Evolutionary conservation across 2,888 invertebrate genomes (phyloP).

Genomic region (Spilosoma lubricipeda): DNA sequence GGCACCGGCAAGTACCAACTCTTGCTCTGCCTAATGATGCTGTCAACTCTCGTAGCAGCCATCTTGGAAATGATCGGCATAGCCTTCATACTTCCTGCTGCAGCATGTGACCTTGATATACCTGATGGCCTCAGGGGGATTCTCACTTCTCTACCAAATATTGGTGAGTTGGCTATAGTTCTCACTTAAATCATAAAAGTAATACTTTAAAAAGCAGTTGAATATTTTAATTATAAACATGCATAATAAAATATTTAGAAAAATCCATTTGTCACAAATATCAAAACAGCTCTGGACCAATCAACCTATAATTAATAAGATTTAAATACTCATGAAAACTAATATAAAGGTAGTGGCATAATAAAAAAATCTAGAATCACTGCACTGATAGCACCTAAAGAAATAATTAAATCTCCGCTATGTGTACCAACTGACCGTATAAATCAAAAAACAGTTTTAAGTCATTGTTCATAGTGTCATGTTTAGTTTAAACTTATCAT

Average conservation of each 20-base stretch:
- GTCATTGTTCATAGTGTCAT: too few species aligned
- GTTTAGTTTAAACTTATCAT: too few species aligned
- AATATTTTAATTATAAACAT: background rate
- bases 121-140: conserved; percentile 88
- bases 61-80: conserved; percentile 81
- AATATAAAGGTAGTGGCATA: background rate
- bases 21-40: conserved; percentile 71
- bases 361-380: background rate
- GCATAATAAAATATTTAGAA: background rate
- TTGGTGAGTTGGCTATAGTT: conserved; percentile 77
- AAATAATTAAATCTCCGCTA: background rate
- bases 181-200: background rate
- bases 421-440: background rate
- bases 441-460: background rate
- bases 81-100: conserved; percentile 90
- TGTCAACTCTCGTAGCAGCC: conserved; percentile 63
- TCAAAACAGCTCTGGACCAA: too few species aligned
- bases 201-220: background rate
- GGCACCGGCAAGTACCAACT: conserved; percentile 76
- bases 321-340: background rate
- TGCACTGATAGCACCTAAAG: background rate
- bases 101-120: conserved; percentile 89
- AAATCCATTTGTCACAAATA: too few species aligned
- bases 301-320: background rate
- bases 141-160: conserved; percentile 89